These are phyloP conservation scores for Euplexia lucipara DNA, from an alignment of 2,888 invertebrate species.

Conservation along the genomic window DNA sequence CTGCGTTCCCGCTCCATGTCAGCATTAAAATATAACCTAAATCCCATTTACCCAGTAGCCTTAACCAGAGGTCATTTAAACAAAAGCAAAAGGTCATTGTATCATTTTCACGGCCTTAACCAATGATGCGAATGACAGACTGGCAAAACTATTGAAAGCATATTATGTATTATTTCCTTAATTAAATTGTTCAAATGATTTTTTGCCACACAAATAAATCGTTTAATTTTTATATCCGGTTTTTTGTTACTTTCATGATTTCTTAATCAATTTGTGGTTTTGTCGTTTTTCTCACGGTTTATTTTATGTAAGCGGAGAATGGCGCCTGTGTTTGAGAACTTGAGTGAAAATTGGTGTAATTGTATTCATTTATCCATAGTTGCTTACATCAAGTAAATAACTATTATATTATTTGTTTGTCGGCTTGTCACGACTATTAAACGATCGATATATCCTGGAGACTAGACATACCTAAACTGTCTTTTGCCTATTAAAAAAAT, in stretches of 20 bases:
- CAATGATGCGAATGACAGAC: conserved; percentile 31
- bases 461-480: no score
- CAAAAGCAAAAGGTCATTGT: conserved; percentile 56
- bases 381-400: no score
- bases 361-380: no score
- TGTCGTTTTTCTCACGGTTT: conserved; percentile 9
- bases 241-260: conserved; percentile 18
- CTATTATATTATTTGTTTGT: no score
- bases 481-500: no score
- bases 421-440: no score
- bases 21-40: conserved; percentile 26
- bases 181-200: conserved; percentile 31
- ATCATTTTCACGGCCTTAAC: conserved; percentile 38
- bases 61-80: conserved; percentile 41
- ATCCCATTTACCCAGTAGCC: conserved; percentile 21
- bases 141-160: background rate
- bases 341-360: no score
- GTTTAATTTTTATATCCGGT: conserved; percentile 26
- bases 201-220: conserved; percentile 20
- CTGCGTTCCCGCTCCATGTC: no score
- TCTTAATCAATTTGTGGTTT: background rate
- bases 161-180: conserved; percentile 39
- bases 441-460: no score
- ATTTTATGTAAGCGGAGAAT: no score
- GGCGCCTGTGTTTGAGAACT: no score